Conservation (phyloP, 2,888 invertebrate species). For the Oligia latruncula region DNA sequence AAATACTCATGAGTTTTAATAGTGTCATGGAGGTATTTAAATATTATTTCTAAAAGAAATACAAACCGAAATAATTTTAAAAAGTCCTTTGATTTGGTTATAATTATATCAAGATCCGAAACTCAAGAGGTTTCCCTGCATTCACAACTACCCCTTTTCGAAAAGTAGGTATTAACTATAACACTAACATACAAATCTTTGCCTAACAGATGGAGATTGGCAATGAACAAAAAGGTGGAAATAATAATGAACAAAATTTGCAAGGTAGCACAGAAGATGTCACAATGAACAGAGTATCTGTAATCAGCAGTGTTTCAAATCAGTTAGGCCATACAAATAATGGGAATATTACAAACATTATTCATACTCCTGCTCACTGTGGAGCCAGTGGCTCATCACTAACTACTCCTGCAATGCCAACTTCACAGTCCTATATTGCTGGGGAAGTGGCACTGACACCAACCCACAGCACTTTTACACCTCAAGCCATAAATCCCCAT, state of each 20-base stretch:
- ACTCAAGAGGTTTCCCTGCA: neutral
- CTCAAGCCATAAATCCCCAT: constrained; percentile 88
- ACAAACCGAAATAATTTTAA: neutral
- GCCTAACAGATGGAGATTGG: constrained; percentile 44
- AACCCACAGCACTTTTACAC: constrained; percentile 82
- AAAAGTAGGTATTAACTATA: neutral
- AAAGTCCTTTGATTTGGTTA: too few relatives aligned
- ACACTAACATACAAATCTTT: constrained; percentile 13
- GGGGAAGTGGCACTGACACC: constrained; percentile 86
- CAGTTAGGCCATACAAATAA: constrained; percentile 13
- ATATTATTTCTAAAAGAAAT: too few relatives aligned
- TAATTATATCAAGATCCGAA: neutral
- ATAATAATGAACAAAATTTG: neutral
- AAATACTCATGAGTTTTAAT: neutral
- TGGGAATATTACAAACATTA: constrained; percentile 17
- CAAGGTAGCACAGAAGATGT: constrained; percentile 9
- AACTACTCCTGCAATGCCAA: constrained; percentile 58
- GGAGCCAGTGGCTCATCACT: constrained; percentile 31
- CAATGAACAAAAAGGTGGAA: constrained; percentile 15
- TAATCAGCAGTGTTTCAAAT: constrained; percentile 33
- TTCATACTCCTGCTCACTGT: constrained; percentile 40
- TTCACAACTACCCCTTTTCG: neutral
- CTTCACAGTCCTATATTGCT: constrained; percentile 69
- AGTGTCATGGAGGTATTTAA: neutral
- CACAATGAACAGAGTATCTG: constrained; percentile 33